A percentile compares a stretch with the other conserved stretches of the same genome.
Conservation (phyloP, 1,140 invertebrate genomes). For the Caenorhabditis inopinata region DNA sequence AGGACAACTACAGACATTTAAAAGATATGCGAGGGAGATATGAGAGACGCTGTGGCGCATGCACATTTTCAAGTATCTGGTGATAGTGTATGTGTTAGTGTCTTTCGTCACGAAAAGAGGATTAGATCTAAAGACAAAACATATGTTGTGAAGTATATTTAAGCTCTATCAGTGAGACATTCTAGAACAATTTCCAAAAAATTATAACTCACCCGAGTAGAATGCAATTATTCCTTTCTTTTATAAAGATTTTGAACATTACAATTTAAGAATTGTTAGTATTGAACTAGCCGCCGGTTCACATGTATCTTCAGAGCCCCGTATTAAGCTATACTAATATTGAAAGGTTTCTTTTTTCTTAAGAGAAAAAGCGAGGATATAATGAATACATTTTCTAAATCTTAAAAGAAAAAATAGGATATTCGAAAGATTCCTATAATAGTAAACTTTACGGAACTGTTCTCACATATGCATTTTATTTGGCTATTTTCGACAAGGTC, state of each 20-base stretch:
- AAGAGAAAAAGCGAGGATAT: too few relatives aligned
- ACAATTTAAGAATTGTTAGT: neutral
- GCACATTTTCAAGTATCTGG: conserved; percentile 9
- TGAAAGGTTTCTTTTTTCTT: too few relatives aligned
- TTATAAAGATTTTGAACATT: neutral
- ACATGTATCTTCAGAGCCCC: too few relatives aligned
- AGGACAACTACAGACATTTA: conserved; percentile 16
- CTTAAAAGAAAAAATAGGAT: too few relatives aligned
- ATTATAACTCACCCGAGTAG: neutral
- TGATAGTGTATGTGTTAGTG: neutral
- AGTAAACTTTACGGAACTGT: too few relatives aligned
- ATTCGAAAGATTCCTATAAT: too few relatives aligned
- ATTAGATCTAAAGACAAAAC: neutral
- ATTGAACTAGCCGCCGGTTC: too few relatives aligned
- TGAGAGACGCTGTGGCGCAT: conserved; percentile 27
- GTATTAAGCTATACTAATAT: too few relatives aligned
- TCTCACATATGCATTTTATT: too few relatives aligned
- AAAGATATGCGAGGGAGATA: neutral
- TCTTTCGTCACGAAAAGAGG: neutral
- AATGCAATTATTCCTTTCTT: neutral
- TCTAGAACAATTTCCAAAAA: neutral
- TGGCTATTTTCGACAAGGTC: too few relatives aligned
- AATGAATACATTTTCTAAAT: too few relatives aligned
- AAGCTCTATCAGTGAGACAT: neutral
- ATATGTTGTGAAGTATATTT: too few relatives aligned